Percentiles rank a stretch among this genome's conserved stretches.
phyloP scores from a whole-genome alignment of 37 sponge, comb jelly and placozoan genomes.

The Diacarnus erythraeanus region DNA sequence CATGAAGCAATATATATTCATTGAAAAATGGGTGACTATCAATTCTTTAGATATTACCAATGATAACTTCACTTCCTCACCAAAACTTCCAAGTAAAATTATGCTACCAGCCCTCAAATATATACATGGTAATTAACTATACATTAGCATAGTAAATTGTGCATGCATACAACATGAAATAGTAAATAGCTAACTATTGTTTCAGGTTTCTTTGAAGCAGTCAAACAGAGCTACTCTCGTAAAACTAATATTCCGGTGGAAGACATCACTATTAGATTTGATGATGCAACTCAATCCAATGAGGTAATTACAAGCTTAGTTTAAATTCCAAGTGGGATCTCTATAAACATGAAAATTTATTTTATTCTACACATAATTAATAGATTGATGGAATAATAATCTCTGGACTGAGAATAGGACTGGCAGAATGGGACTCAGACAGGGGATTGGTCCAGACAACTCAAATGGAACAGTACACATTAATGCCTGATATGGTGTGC shows the following conservation, averaged over 20 bases:
- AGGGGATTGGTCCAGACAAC: neutral
- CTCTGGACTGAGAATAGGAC: neutral
- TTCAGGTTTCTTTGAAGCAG: neutral
- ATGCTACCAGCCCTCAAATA: conserved; percentile 23
- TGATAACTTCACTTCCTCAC: neutral
- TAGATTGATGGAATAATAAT: neutral
- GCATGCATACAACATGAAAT: neutral
- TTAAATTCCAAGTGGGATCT: neutral
- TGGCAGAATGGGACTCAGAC: neutral
- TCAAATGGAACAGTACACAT: neutral
- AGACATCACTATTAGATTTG: neutral
- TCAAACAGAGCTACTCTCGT: neutral
- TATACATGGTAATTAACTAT: neutral
- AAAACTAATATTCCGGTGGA: neutral
- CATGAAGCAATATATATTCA: neutral
- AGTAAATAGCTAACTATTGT: neutral
- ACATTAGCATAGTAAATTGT: neutral
- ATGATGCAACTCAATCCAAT: neutral
- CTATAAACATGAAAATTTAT: neutral
- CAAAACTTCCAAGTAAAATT: conserved; percentile 11
- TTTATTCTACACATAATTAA: neutral
- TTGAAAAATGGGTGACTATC: conserved; percentile 31
- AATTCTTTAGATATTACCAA: neutral
- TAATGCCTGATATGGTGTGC: conserved; percentile 2
- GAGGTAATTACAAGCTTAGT: neutral